Base-by-base conservation (phyloP, 2,113 vertebrate species). In the Serinus canaria region DNA sequence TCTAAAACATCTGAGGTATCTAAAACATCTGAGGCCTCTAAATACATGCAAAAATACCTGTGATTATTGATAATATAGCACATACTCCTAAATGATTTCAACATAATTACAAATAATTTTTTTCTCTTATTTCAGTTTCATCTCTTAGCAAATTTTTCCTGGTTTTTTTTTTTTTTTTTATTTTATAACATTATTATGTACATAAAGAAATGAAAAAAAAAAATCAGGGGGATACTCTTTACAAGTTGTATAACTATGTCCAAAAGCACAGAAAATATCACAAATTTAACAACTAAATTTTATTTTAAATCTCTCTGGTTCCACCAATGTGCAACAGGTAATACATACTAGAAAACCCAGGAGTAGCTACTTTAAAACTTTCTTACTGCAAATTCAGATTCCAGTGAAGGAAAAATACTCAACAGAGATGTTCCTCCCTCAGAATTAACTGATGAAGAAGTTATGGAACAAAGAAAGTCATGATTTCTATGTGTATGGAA, bases 171-270 rank as follows among this genome's bases (percentile, higher is more conserved):
- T 2, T 7, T 52, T 13, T 44, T 75, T 50, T 60, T 1, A 2
- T 7, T 52, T 44, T 60, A 2, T 74, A n/a, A 24, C 3, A 3
- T 4, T 13, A n/a, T 52, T 63, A 20, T 0, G 0, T 25, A 22
- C 13, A n/a, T 41, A 67, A 84, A 63, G 13, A 78, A 70, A 53
- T 50, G 4, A 9, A 37, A 50, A 63, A 77, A 68, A 18, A 2
- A 74, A 58, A 37, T 18, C 35, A 68, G 17, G 52, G 3, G 2
- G 9, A 22, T 69, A 11, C 1, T 53, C 13, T 62, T 62, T 17
- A 10, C 4, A 55, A 50, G 18, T 33, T 76, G 15, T 20, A 47
- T 9, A 16, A 33, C 17, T 67, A 8, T 50, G 83, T 75, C 14
- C 9, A 60, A 73, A 88, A 79, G 2, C 9, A 75, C 4, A 60